phyloP scores from a whole-genome alignment of 2,113 vertebrate genomes.

The Zosterops pallidus region DNA sequence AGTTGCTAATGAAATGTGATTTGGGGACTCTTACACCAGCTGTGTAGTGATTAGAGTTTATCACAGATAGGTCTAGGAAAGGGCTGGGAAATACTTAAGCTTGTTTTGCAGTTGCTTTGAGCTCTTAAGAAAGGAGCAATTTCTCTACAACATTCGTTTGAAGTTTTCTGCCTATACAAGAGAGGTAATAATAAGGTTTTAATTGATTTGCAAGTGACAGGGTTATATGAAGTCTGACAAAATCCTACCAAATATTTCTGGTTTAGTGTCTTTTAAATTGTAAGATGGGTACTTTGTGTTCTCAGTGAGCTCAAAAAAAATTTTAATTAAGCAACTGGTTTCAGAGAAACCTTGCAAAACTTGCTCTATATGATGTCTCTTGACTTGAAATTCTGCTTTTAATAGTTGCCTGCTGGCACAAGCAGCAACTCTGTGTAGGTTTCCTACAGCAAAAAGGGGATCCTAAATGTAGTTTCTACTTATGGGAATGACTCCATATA shows the following conservation, averaged over 20 bases:
- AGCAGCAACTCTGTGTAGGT: background rate
- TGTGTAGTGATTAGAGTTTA: slow-evolving; percentile 19
- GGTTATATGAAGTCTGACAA: background rate
- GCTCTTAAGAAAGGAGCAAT: background rate
- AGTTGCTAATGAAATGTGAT: background rate
- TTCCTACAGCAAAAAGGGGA: background rate
- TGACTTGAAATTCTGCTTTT: slow-evolving; percentile 31
- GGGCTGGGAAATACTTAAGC: slow-evolving; percentile 27
- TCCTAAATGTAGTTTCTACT: background rate
- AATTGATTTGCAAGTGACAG: background rate
- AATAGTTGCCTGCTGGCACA: background rate
- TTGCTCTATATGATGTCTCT: background rate
- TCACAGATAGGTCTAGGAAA: slow-evolving; percentile 21
- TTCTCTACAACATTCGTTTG: background rate
- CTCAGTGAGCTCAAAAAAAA: background rate
- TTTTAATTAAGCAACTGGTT: background rate
- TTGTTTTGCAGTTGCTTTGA: background rate
- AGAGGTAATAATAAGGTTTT: background rate
- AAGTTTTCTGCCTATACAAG: background rate
- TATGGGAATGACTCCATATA: background rate
- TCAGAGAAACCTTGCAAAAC: slow-evolving; percentile 1
- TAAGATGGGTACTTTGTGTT: background rate
- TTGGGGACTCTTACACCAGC: background rate
- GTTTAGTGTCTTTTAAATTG: background rate
- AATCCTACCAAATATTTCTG: background rate